These are phyloP conservation scores for Crenuchus spilurus DNA, from an alignment of 2,797 vertebrate genomes.

Conservation along the genomic window DNA sequence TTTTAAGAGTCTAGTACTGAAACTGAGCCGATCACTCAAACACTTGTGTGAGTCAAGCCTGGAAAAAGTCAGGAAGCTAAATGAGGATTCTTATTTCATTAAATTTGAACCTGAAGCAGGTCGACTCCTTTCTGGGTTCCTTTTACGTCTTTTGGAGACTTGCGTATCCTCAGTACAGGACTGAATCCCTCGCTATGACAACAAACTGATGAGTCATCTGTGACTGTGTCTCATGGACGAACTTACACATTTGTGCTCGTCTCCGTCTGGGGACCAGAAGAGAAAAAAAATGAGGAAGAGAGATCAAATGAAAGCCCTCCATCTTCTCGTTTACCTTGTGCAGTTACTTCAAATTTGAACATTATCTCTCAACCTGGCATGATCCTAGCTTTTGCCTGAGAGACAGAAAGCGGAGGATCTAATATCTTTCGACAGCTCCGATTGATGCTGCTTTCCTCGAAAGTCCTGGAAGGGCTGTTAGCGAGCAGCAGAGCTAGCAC, in stretches of 20 bases:
- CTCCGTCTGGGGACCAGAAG: constrained; percentile 46
- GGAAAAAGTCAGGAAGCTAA: not conserved
- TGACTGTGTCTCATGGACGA: constrained; percentile 48
- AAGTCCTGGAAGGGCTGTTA: constrained; percentile 37
- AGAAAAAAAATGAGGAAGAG: constrained; percentile 30
- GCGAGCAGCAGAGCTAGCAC: not conserved
- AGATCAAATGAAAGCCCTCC: constrained; percentile 52
- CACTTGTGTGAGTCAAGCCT: not conserved
- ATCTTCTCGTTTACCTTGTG: constrained; percentile 51
- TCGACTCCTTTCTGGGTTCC: not conserved
- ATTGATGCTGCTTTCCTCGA: constrained; percentile 44
- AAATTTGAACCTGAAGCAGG: not conserved
- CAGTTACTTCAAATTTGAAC: constrained; percentile 46
- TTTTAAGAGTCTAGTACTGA: no score
- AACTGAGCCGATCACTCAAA: no score
- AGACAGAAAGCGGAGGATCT: constrained; percentile 36
- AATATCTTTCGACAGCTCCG: constrained; percentile 49
- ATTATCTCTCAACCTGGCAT: constrained; percentile 43
- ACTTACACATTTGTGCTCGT: constrained; percentile 50
- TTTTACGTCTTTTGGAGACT: constrained; percentile 14
- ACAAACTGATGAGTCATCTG: constrained; percentile 54
- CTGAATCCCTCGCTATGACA: constrained; percentile 50
- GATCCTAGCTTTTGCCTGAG: constrained; percentile 27
- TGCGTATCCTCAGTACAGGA: constrained; percentile 38
- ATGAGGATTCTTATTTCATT: not conserved